A percentile compares a stretch with the other conserved stretches of the same genome.
Evolutionary conservation across 92 coral and sea anemone species (phyloP).

Genomic region (Siderastrea siderea): DNA sequence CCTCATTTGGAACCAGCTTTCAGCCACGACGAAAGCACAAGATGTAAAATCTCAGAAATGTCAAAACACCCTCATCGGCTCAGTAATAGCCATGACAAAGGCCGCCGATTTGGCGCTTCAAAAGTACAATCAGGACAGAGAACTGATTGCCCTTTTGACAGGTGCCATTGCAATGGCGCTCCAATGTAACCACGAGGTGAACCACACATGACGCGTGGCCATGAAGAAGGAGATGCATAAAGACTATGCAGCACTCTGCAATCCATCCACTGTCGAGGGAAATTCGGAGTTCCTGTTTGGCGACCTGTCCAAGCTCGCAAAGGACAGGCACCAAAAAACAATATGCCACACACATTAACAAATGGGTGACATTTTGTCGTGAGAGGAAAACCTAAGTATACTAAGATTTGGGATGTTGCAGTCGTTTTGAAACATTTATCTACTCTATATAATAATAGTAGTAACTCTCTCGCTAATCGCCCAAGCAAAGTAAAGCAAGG

Average conservation of each 20-base stretch:
- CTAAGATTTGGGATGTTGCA: constrained; percentile 52
- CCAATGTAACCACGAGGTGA: constrained; percentile 41
- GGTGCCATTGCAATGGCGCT: constrained; percentile 43
- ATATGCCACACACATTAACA: neutral
- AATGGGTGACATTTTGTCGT: neutral
- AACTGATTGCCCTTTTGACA: constrained; percentile 44
- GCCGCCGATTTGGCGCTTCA: constrained; percentile 29
- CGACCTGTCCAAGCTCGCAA: constrained; percentile 30
- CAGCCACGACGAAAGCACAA: constrained; percentile 29
- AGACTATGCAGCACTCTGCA: constrained; percentile 36
- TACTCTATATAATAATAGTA: constrained; percentile 3
- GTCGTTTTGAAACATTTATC: constrained; percentile 11
- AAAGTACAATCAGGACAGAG: constrained; percentile 29
- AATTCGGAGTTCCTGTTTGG: constrained; percentile 9
- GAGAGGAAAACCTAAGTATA: constrained; percentile 22
- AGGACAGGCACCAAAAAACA: constrained; percentile 13
- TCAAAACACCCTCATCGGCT: constrained; percentile 33
- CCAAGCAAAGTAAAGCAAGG: no score
- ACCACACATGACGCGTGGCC: constrained; percentile 32
- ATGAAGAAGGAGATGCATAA: constrained; percentile 39
- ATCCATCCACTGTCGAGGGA: neutral
- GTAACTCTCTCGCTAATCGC: neutral
- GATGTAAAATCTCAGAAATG: constrained; percentile 33
- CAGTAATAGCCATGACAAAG: constrained; percentile 31
- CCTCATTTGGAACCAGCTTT: constrained; percentile 40